Evolutionary conservation across 2,888 invertebrate genomes (phyloP).

Genomic region (Brachyptera risi): DNA sequence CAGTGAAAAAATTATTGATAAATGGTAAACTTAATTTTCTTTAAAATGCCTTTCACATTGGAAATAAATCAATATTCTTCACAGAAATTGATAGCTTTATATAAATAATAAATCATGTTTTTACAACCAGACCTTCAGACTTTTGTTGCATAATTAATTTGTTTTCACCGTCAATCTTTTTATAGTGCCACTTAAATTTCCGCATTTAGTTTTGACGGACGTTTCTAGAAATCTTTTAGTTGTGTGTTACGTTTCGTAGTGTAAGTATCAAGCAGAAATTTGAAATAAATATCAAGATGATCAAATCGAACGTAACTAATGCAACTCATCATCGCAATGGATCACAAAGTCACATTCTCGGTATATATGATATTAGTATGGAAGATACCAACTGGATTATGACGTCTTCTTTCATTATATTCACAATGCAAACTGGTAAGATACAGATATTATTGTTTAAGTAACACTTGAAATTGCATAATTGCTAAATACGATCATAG

Average conservation of each 20-base stretch:
- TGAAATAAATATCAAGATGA: neutral
- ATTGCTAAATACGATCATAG: too few species aligned
- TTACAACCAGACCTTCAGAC: conserved; percentile 11
- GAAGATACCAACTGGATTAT: conserved; percentile 89
- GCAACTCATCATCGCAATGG: neutral
- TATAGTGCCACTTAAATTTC: too few species aligned
- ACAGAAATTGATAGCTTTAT: neutral
- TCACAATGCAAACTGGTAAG: conserved; percentile 89
- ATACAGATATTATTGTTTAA: too few species aligned
- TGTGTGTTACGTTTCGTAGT: neutral
- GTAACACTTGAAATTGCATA: too few species aligned
- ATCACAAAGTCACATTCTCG: conserved; percentile 20
- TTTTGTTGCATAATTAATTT: neutral
- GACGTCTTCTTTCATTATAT: conserved; percentile 84
- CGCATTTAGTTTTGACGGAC: neutral
- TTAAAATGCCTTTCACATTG: too few species aligned
- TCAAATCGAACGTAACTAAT: neutral
- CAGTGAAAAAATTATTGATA: too few species aligned
- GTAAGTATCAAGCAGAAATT: neutral
- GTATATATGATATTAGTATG: conserved; percentile 58
- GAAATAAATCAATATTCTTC: too few species aligned
- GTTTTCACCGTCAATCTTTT: neutral
- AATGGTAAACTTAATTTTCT: too few species aligned
- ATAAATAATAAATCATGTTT: conserved; percentile 1
- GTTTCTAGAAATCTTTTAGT: neutral